phyloP scores from a whole-genome alignment of 1,140 invertebrate species.

The Gonioctena quinquepunctata region DNA sequence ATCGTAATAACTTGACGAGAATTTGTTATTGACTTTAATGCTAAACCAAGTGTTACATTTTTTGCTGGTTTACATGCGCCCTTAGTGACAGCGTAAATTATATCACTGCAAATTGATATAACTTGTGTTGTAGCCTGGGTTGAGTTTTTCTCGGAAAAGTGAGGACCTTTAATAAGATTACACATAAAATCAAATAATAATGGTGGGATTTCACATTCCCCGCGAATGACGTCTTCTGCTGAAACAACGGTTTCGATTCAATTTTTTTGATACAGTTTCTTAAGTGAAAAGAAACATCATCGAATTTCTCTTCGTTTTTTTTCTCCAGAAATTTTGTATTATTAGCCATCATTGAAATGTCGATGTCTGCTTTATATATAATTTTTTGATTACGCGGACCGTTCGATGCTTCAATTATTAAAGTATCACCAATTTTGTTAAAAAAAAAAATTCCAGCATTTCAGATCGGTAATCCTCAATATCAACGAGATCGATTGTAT shows the following conservation, averaged over 20 bases:
- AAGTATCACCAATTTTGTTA: conserved; percentile 6
- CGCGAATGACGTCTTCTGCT: background rate
- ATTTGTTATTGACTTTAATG: conserved; percentile 48
- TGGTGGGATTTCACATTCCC: background rate
- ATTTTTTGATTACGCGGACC: background rate
- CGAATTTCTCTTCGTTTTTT: background rate
- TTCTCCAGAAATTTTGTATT: background rate
- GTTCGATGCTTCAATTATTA: background rate
- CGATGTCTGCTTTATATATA: background rate
- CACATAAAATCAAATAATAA: background rate
- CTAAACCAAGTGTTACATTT: conserved; percentile 42
- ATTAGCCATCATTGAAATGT: background rate
- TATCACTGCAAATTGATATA: conserved; percentile 44
- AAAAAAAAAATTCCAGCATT: background rate
- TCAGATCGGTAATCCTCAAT: background rate
- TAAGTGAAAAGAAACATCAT: background rate
- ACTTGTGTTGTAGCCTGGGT: conserved; percentile 24
- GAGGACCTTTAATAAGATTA: background rate
- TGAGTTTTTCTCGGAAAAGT: background rate
- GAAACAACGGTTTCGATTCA: background rate
- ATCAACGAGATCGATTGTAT: conserved; percentile 23
- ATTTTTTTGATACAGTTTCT: background rate
- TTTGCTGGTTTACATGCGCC: conserved; percentile 44
- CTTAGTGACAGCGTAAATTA: conserved; percentile 40
- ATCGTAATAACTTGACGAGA: conserved; percentile 45